A percentile compares a stretch with the other conserved stretches of the same genome.
These are phyloP conservation scores for Montipora efflorescens DNA, from an alignment of 64 coral and sea anemone species.

Conservation along the genomic window DNA sequence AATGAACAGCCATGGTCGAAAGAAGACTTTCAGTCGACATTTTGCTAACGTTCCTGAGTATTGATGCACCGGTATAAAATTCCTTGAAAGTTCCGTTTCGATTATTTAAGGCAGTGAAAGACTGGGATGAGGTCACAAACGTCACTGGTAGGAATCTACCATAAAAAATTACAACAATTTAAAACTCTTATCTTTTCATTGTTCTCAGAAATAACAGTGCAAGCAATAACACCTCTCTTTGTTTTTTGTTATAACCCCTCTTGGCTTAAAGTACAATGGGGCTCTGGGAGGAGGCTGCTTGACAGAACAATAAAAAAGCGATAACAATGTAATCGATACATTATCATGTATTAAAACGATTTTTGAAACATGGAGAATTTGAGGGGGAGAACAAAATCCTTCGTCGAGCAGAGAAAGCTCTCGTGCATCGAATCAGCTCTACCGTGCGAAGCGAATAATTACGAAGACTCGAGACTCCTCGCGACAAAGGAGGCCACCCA, in stretches of 20 bases:
- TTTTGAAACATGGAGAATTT: no score
- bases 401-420: no score
- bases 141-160: not conserved
- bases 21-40: constrained; percentile 54
- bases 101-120: not conserved
- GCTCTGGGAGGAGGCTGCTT: not conserved
- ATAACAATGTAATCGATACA: not conserved
- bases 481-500: no score
- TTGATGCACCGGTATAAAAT: not conserved
- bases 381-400: no score
- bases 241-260: no score
- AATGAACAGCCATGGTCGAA: constrained; percentile 81
- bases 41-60: not conserved
- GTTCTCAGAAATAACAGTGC: not conserved
- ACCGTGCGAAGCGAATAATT: no score
- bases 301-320: not conserved
- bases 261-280: no score
- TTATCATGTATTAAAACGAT: not conserved
- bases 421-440: no score
- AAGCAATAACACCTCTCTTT: no score
- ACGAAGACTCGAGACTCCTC: no score
- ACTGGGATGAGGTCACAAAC: constrained; percentile 10
- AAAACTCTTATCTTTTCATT: not conserved
- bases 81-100: not conserved
- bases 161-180: no score